Evolutionary conservation across 2,113 vertebrate genomes (phyloP), one percentile per base, ranked within the genome.

Genomic region (Bagarius yarrelli): DNA sequence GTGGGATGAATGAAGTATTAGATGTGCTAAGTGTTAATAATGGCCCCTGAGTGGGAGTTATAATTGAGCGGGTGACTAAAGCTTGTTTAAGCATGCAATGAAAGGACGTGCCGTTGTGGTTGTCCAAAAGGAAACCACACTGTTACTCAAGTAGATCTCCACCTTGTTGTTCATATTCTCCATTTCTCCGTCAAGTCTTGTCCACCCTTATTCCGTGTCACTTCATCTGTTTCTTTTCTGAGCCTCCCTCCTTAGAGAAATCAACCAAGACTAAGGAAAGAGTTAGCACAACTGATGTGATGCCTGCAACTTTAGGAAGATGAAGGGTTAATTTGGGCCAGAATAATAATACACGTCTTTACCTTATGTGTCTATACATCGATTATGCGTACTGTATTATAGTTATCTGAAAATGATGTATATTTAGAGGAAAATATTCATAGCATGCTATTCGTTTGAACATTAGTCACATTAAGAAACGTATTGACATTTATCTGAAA

Each of bases 141-240:
- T 40, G 57, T 74, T 74, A 52, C 63, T 72, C 66, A 72, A 78
- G 32, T 23, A 14, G 18, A 34, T 30, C 36, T 44, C 64, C 73
- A 81, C 78, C 73, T 81, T 78, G 63, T 78, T 78, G 53, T 36
- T 73, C 56, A 66, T 47, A 59, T 40, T 30, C 27, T 55, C 63
- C 61, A 18, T 40, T 56, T 27, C 12, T 57, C 30, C 60, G 36
- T 71, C 57, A 56, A 30, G 15, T 63, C 73, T 63, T 32, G 50
- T 75, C 47, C 60, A 50, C 79, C 16, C 67, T 57, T 5, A 73
- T 40, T 8, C 27, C 56, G 11, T 73, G 67, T 69, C 80, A 79
- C 70, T 59, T 82, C 76, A 85, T 79, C 57, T 36, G 78, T 30
- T 2, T 40, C 53, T 50, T 64, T 81, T 53, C 44, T 50, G 30